Conservation (phyloP, 2,888 invertebrate species). For the Gandaritis pyraliata region DNA sequence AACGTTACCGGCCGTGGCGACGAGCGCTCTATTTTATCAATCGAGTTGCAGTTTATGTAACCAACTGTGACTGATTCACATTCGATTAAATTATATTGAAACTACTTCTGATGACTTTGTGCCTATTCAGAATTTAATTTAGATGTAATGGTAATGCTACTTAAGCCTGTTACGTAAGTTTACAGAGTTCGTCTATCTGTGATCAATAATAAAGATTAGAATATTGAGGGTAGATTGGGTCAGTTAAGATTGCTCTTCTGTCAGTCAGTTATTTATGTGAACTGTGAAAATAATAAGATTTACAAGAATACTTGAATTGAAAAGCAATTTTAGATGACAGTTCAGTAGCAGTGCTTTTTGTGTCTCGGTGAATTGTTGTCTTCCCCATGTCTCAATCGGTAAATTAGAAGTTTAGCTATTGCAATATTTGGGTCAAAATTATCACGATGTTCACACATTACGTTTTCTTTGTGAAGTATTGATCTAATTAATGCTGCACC, state of each 20-base stretch:
- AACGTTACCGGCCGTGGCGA: constrained; percentile 61
- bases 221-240: constrained; percentile 9
- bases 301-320: background rate
- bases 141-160: too few relatives aligned
- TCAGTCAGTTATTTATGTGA: background rate
- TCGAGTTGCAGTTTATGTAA: constrained; percentile 25
- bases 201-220: background rate
- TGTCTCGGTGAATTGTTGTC: background rate
- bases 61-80: background rate
- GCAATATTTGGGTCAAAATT: background rate
- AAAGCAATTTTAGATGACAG: constrained; percentile 1
- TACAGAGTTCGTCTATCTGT: too few relatives aligned
- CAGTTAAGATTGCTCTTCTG: background rate
- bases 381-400: constrained; percentile 29
- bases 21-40: constrained; percentile 44
- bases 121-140: background rate
- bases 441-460: background rate
- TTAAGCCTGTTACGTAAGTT: too few relatives aligned
- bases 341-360: background rate
- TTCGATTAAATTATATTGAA: background rate
- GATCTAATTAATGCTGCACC: background rate
- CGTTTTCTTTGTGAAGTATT: too few relatives aligned
- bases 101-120: background rate
- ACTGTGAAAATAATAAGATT: background rate
- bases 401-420: background rate